Percentiles rank a stretch among this genome's conserved stretches.
These are phyloP conservation scores for Microtus ochrogaster DNA, from an alignment of 2,113 vertebrate genomes.

Conservation along the genomic window DNA sequence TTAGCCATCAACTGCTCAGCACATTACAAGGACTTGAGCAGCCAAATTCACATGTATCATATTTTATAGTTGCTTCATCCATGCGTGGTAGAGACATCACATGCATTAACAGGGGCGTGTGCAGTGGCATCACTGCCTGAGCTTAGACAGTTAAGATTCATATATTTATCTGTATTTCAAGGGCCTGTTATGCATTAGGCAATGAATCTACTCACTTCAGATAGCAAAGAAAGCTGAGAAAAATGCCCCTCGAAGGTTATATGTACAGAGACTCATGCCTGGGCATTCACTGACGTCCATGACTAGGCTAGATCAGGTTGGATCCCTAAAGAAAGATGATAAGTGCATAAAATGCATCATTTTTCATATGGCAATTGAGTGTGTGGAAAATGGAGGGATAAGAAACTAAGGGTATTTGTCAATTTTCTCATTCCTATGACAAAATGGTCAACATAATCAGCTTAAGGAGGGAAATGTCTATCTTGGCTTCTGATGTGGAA, in stretches of 20 bases:
- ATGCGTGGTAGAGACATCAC: background rate
- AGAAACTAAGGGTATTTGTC: background rate
- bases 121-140: background rate
- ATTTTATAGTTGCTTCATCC: background rate
- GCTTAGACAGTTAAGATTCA: background rate
- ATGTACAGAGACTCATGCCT: background rate
- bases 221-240: background rate
- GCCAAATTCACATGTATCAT: background rate
- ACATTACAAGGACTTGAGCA: fast-evolving
- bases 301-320: too few species aligned
- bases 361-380: background rate
- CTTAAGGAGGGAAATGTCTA: background rate
- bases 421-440: background rate
- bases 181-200: background rate
- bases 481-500: background rate
- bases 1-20: background rate
- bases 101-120: background rate
- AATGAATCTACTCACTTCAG: background rate
- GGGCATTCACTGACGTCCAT: background rate
- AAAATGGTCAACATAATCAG: background rate
- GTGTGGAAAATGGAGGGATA: background rate
- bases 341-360: too few species aligned
- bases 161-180: background rate
- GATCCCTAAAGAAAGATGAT: background rate
- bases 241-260: background rate